A percentile compares a stretch with the other conserved stretches of the same genome.
Evolutionary conservation across 2,797 vertebrate genomes (phyloP).

Genomic region (Danio choprae): DNA sequence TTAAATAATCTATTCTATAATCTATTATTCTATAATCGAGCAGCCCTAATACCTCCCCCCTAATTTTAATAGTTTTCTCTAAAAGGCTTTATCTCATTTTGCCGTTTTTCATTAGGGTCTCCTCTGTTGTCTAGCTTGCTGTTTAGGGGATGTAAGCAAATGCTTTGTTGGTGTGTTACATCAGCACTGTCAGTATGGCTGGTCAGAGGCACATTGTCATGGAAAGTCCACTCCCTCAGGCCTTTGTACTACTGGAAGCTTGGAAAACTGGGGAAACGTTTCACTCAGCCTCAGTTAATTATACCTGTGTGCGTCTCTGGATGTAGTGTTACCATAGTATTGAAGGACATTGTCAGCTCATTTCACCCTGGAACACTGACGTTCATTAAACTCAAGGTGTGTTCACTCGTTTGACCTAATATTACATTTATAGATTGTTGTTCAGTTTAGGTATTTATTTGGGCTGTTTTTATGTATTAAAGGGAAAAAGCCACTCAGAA

Average conservation of each 20-base stretch:
- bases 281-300: slow-evolving; percentile 9
- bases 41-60: too few relatives aligned
- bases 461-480: neutral
- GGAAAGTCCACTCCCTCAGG: slow-evolving; percentile 27
- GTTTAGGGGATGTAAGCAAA: slow-evolving; percentile 63
- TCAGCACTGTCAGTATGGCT: slow-evolving; percentile 49
- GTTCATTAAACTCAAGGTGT: slow-evolving; percentile 47
- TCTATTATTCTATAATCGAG: too few relatives aligned
- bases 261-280: slow-evolving; percentile 39
- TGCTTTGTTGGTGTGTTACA: slow-evolving; percentile 62
- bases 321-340: slow-evolving; percentile 12
- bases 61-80: neutral
- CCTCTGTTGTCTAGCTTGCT: slow-evolving; percentile 54
- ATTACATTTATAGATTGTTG: neutral
- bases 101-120: slow-evolving; percentile 2
- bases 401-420: slow-evolving; percentile 18
- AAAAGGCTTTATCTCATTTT: slow-evolving; percentile 23
- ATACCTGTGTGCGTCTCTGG: neutral
- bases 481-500: neutral
- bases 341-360: neutral
- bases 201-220: slow-evolving; percentile 48
- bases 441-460: slow-evolving; percentile 3
- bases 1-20: too few relatives aligned
- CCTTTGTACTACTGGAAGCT: slow-evolving; percentile 38
- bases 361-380: slow-evolving; percentile 21